phyloP scores from a whole-genome alignment of 2,797 vertebrate species.

The Rhabdomys pumilio region DNA sequence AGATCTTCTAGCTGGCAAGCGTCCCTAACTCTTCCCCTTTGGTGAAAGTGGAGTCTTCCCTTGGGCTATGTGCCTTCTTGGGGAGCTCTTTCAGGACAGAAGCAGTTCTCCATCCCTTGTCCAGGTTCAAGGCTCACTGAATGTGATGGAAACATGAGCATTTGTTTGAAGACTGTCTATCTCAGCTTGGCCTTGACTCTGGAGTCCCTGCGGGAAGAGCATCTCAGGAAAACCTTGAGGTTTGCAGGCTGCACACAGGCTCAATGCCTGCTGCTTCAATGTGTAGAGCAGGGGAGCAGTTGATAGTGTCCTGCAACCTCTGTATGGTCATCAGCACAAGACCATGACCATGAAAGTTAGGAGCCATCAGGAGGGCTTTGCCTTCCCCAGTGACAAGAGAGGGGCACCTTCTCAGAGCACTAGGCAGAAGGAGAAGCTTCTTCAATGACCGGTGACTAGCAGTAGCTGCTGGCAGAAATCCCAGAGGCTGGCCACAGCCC shows the following conservation, averaged over 20 bases:
- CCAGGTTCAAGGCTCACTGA: too few relatives aligned
- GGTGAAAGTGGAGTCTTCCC: background rate
- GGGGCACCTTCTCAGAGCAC: background rate
- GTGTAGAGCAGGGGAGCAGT: background rate
- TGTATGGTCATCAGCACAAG: accelerated
- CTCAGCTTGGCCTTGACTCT: background rate
- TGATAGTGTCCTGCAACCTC: accelerated
- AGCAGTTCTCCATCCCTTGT: background rate
- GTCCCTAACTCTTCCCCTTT: background rate
- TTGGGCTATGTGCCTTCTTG: background rate
- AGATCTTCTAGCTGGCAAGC: background rate
- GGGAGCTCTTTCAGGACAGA: background rate
- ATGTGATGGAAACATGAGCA: background rate
- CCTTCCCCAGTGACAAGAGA: background rate
- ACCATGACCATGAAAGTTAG: too few relatives aligned
- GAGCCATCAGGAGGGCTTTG: background rate
- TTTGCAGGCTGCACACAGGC: background rate
- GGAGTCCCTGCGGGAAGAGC: background rate
- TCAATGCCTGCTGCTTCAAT: background rate
- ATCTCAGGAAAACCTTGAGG: background rate
- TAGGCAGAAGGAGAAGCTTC: background rate
- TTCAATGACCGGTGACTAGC: background rate
- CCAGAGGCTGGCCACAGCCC: background rate
- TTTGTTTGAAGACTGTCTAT: background rate
- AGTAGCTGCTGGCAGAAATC: background rate